Conservation (phyloP, 2,888 invertebrate species). For the Caenorhabditis doughertyi region DNA sequence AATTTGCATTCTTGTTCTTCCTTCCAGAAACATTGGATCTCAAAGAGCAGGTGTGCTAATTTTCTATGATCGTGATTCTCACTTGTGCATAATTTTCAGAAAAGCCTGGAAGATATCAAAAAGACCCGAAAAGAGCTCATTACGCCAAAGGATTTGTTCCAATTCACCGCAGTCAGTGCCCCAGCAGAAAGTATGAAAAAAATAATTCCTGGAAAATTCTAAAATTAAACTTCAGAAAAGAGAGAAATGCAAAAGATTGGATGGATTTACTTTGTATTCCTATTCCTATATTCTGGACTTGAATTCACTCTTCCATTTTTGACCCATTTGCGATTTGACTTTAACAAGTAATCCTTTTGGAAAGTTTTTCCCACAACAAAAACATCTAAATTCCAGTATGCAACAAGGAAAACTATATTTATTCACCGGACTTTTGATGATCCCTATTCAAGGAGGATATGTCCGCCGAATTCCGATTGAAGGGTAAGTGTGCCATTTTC, state of each 20-base stretch:
- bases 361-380: not conserved
- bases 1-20: slow-evolving; percentile 88
- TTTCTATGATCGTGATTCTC: no score
- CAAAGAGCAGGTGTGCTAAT: slow-evolving; percentile 53
- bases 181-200: slow-evolving; percentile 66
- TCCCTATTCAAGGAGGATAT: slow-evolving; percentile 90
- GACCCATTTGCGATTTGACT: slow-evolving; percentile 93
- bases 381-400: slow-evolving; percentile 86
- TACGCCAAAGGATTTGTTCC: slow-evolving; percentile 69
- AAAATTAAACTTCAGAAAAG: slow-evolving; percentile 61
- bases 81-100: no score
- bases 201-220: not conserved
- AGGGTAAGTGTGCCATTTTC: slow-evolving; percentile 82
- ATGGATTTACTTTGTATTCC: slow-evolving; percentile 88
- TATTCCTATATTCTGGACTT: slow-evolving; percentile 95
- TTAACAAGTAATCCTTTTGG: slow-evolving; percentile 85
- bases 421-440: slow-evolving; percentile 94
- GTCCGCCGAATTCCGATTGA: slow-evolving; percentile 89
- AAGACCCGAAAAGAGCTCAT: slow-evolving; percentile 63
- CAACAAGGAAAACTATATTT: slow-evolving; percentile 99
- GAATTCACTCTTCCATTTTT: slow-evolving; percentile 98
- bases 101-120: slow-evolving; percentile 49
- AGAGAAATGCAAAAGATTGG: slow-evolving; percentile 80
- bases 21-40: slow-evolving; percentile 89
- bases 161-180: slow-evolving; percentile 72